Evolutionary conservation across 2,113 vertebrate genomes (phyloP).

Genomic region (Cygnus atratus): DNA sequence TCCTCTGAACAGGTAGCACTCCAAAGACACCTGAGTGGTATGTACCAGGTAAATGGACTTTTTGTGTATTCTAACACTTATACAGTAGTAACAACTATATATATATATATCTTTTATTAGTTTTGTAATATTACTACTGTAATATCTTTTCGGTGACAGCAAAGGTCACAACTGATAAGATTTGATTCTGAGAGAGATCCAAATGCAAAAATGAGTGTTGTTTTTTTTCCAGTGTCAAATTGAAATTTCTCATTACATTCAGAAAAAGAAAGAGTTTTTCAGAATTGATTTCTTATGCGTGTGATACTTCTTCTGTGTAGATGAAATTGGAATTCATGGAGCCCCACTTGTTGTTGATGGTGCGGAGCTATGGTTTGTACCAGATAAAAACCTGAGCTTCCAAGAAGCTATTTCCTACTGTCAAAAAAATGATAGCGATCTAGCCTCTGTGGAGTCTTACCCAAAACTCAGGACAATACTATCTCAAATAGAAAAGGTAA

Average conservation of each 20-base stretch:
- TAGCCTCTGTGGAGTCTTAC: constrained; percentile 78
- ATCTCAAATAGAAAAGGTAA: constrained; percentile 79
- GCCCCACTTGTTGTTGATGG: constrained; percentile 83
- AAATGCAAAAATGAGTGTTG: not conserved
- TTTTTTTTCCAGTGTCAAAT: not conserved
- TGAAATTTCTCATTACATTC: not conserved
- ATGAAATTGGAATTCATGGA: constrained; percentile 84
- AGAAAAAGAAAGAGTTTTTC: not conserved
- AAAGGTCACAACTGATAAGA: not conserved
- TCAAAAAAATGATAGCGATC: constrained; percentile 79
- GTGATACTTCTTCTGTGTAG: constrained; percentile 53
- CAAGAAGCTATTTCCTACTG: constrained; percentile 88
- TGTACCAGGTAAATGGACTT: constrained; percentile 84
- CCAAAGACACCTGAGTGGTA: constrained; percentile 90
- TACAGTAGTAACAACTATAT: no score
- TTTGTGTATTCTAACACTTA: not conserved
- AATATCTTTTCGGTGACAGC: not conserved
- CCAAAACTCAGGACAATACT: constrained; percentile 69
- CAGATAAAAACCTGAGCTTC: constrained; percentile 77
- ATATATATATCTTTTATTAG: not conserved
- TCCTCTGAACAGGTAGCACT: constrained; percentile 76
- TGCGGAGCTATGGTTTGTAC: constrained; percentile 93
- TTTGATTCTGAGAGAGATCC: not conserved
- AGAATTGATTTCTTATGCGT: not conserved
- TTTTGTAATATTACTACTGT: not conserved